These are phyloP conservation scores for Neotragus pygmaeus DNA, from an alignment of 2,113 vertebrate species.

Conservation along the genomic window DNA sequence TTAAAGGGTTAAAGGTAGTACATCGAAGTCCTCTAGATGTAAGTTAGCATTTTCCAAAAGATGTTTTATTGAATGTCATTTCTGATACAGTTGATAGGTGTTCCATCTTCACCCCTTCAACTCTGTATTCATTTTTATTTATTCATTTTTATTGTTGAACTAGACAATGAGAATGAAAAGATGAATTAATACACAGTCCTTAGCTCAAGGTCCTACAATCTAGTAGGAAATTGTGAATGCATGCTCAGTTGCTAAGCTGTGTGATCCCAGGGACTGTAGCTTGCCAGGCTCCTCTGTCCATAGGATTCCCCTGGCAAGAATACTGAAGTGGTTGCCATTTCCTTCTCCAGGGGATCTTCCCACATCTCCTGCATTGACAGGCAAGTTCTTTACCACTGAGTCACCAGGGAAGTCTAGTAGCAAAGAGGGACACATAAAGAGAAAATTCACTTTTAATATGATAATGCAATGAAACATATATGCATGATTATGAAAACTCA, in stretches of 20 bases:
- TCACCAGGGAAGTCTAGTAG: neutral
- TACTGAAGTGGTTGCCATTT: neutral
- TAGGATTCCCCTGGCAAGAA: neutral
- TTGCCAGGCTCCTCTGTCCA: neutral
- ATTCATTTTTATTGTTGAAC: neutral
- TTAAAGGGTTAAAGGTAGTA: neutral
- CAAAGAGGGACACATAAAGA: neutral
- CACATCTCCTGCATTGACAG: neutral
- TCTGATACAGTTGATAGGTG: neutral
- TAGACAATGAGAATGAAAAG: neutral
- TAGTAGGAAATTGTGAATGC: neutral
- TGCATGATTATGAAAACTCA: neutral
- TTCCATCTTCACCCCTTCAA: neutral
- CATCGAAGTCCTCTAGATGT: rapidly evolving
- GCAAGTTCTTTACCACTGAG: neutral
- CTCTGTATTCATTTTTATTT: neutral
- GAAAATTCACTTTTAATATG: neutral
- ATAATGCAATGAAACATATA: neutral
- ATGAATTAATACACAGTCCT: neutral
- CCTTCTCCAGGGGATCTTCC: neutral
- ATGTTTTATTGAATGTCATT: neutral
- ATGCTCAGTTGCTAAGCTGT: neutral
- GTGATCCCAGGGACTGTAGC: neutral
- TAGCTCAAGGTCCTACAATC: neutral
- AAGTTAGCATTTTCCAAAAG: neutral